phyloP scores from a whole-genome alignment of 2,113 vertebrate genomes.

The Mus pahari region DNA sequence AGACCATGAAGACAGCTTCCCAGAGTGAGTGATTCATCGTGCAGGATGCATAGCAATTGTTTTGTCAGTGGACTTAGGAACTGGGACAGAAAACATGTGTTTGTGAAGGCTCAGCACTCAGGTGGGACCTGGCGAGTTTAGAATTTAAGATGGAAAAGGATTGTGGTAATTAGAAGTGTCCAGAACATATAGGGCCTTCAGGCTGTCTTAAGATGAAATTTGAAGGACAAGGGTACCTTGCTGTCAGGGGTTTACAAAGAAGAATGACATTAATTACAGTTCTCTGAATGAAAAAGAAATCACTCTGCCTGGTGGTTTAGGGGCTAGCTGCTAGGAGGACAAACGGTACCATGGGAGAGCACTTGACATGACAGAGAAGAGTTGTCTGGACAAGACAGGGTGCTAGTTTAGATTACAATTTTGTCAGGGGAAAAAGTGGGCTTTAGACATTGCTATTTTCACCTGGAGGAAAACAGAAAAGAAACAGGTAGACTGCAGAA shows the following conservation, averaged over 20 bases:
- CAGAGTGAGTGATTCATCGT: not conserved
- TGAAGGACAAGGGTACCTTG: not conserved
- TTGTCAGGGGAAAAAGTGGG: not conserved
- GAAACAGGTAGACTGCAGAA: not conserved
- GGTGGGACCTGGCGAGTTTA: not conserved
- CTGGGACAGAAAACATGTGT: not conserved
- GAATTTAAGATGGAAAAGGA: not conserved
- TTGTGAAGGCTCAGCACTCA: not conserved
- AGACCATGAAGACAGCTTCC: not conserved
- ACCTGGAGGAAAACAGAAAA: not conserved
- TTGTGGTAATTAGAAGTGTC: not conserved
- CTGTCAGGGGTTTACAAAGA: not conserved
- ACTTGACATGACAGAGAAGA: not conserved
- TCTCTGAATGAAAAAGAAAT: slow-evolving; percentile 16
- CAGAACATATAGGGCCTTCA: not conserved
- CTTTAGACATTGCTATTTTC: not conserved
- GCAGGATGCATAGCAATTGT: not conserved
- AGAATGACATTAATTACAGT: not conserved
- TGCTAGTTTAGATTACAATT: not conserved
- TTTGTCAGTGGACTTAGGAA: not conserved
- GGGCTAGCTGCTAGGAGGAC: not conserved
- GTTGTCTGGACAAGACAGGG: not conserved
- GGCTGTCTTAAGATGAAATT: slow-evolving; percentile 18
- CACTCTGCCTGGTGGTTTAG: not conserved
- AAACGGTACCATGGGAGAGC: not conserved